Base-by-base conservation (phyloP, 2,797 vertebrate genomes). In the Phylloscopus collybita region DNA sequence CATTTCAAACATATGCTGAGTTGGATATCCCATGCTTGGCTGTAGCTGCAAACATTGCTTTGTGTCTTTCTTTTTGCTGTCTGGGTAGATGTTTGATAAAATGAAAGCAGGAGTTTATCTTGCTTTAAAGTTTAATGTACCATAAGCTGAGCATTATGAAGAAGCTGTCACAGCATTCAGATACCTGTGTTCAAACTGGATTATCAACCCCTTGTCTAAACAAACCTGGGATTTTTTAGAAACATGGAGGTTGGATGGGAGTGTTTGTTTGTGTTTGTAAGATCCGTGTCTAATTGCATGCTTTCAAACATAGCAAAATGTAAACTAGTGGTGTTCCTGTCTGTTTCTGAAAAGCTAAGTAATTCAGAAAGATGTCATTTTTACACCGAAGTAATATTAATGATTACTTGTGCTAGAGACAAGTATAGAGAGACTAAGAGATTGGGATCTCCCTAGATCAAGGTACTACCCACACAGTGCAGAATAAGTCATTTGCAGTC, bases 91-190 rank as follows among this genome's bases (percentile, higher is more conserved):
- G 80, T 92, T 95, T 95, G 95, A 95, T 96, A 94, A 97, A 95
- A 95, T 86, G 92, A 97, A 97, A 96, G 89, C 80, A 84, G 81
- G 89, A 93, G 93, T 93, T 95, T 95, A 91, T 93, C 90, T 95
- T 91, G 81, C 90, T 97, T 97, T 96, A 95, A 97, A 97, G 97
- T 96, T 97, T 97, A 97, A 97, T 97, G 96, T 97, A 96, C 93
- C 95, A 90, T 96, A 94, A 96, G 88, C 82, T 94, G 95, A 92
- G 80, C 86, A 93, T 96, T 97, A 97, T 95, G 90, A 96, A 95
- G 95, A 91, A 93, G 62, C 96, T 97, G 96, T 97, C 97, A 96
- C 73, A 96, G 94, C 95, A 95, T 92, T 95, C 86, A 82, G 76
- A 88, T 89, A 95, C 92, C 88, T 93, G 73, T 96, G 92, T 97